Conservation (phyloP, 2,113 vertebrate genomes). For the Mesembrinibis cayennensis region DNA sequence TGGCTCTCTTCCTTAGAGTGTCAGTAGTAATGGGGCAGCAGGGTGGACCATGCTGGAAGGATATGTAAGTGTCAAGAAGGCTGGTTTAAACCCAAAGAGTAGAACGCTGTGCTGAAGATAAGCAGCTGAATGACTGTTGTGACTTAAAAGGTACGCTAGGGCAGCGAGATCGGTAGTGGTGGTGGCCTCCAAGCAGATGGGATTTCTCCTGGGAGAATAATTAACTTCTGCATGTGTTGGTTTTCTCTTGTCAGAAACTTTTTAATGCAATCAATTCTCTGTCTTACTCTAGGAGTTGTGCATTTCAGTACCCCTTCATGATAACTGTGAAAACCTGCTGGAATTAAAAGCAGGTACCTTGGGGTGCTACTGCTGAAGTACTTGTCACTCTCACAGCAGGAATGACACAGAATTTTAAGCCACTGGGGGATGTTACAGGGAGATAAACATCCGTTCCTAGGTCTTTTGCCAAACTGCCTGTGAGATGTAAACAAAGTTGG, state of each 20-base stretch:
- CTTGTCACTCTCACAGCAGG: conserved; percentile 51
- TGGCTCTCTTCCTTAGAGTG: neutral
- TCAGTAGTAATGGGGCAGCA: neutral
- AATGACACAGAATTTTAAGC: conserved; percentile 45
- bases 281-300: neutral
- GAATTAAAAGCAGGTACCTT: conserved; percentile 23
- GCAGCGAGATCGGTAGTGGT: neutral
- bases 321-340: conserved; percentile 3
- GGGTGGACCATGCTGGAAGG: neutral
- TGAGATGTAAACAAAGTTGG: conserved; percentile 57
- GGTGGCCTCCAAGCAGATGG: neutral
- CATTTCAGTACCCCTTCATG: neutral
- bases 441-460: conserved; percentile 66
- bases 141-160: neutral
- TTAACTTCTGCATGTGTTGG: neutral
- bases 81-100: neutral
- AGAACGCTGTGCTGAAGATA: neutral
- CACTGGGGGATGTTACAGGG: conserved; percentile 47
- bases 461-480: conserved; percentile 49
- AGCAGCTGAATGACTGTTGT: neutral
- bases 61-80: neutral
- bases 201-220: neutral
- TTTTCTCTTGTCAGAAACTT: neutral
- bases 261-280: neutral
- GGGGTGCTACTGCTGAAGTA: conserved; percentile 26